Evolutionary conservation across 2,888 invertebrate species (phyloP).

Genomic region (Siphonodentalium dalli): DNA sequence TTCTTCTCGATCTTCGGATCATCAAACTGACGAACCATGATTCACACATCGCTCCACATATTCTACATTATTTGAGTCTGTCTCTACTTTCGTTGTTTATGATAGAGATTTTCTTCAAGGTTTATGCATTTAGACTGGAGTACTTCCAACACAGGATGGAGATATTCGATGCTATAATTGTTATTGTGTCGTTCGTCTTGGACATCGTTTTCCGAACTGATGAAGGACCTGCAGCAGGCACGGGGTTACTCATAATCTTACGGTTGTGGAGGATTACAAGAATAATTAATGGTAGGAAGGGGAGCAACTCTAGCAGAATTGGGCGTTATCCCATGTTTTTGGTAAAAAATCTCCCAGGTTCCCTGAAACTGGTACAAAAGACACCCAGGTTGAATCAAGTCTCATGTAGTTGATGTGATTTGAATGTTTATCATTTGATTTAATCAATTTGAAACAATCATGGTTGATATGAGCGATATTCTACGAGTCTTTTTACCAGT

Average conservation of each 20-base stretch:
- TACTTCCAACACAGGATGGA: slow-evolving; percentile 65
- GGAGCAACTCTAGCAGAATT: background rate
- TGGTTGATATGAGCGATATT: too few relatives aligned
- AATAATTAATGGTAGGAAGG: slow-evolving; percentile 64
- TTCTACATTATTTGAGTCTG: slow-evolving; percentile 63
- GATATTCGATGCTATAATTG: slow-evolving; percentile 65
- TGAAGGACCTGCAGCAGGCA: slow-evolving; percentile 55
- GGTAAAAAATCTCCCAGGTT: background rate
- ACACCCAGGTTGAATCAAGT: background rate
- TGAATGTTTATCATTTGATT: too few relatives aligned
- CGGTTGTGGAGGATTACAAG: slow-evolving; percentile 66
- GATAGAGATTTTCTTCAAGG: slow-evolving; percentile 59
- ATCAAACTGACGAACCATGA: slow-evolving; percentile 43
- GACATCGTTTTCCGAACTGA: slow-evolving; percentile 61
- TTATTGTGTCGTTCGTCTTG: slow-evolving; percentile 63
- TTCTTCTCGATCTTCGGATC: slow-evolving; percentile 63
- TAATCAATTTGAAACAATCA: too few relatives aligned
- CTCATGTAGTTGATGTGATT: background rate
- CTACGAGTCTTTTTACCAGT: too few relatives aligned
- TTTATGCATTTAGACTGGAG: slow-evolving; percentile 61
- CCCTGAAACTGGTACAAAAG: background rate
- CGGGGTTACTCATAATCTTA: slow-evolving; percentile 64
- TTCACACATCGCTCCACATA: slow-evolving; percentile 41
- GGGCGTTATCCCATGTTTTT: background rate
- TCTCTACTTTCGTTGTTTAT: slow-evolving; percentile 61